These are phyloP conservation scores for Didymodactylos carnosus DNA, from an alignment of 2,888 invertebrate species.

Conservation along the genomic window DNA sequence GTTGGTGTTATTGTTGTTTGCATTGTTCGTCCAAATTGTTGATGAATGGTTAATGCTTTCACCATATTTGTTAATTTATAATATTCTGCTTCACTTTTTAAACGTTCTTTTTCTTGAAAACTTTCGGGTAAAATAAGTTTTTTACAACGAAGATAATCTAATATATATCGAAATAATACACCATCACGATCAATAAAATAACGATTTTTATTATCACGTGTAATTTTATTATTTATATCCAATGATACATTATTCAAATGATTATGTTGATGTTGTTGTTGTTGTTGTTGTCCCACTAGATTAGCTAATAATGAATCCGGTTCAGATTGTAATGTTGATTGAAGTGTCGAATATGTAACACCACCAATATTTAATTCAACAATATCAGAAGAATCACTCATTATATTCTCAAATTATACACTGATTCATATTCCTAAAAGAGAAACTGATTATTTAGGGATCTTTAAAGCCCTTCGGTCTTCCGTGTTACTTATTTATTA, in stretches of 20 bases:
- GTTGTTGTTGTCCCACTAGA: constrained; percentile 35
- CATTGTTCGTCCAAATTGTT: no score
- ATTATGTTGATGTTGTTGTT: constrained; percentile 14
- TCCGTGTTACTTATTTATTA: no score
- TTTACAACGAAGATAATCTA: constrained; percentile 73
- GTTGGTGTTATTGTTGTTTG: background rate
- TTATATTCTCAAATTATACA: no score
- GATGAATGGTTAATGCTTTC: background rate
- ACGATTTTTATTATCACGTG: constrained; percentile 27
- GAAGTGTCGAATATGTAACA: constrained; percentile 71
- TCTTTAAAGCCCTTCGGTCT: no score
- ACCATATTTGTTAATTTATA: constrained; percentile 50
- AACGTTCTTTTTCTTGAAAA: constrained; percentile 49
- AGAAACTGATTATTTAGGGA: no score
- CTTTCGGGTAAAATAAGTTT: constrained; percentile 75
- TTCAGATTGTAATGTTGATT: constrained; percentile 59
- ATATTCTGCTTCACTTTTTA: constrained; percentile 40
- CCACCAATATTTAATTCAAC: constrained; percentile 91
- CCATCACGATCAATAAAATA: constrained; percentile 87
- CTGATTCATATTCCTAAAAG: no score
- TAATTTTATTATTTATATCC: background rate
- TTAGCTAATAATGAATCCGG: constrained; percentile 56
- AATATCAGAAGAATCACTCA: no score
- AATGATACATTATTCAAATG: no score
- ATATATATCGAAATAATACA: constrained; percentile 78